Percentiles rank a stretch among this genome's conserved stretches.
Conservation (phyloP, 23 tunicate species). For the Phallusia fumigata region DNA sequence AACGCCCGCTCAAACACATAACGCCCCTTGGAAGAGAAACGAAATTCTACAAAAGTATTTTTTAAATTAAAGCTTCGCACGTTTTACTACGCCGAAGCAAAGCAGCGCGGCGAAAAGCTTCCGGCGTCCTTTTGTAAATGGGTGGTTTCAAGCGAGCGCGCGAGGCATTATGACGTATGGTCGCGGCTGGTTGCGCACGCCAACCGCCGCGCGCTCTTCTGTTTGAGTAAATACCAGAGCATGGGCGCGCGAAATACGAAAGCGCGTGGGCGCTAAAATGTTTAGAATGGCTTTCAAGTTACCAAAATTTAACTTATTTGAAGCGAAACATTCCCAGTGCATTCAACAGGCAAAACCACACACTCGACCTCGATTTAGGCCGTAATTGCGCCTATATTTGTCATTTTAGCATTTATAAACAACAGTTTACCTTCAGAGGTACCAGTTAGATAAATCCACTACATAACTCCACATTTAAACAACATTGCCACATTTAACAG, state of each 20-base stretch:
- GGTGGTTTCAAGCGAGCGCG: background rate
- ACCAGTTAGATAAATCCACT: too few species aligned
- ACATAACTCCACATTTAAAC: too few species aligned
- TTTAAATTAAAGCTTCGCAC: background rate
- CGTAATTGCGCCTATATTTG: too few species aligned
- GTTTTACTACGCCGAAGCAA: background rate
- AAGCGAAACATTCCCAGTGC: too few species aligned
- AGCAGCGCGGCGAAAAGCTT: background rate
- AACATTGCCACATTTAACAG: too few species aligned
- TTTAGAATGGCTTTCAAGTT: background rate
- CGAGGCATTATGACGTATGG: background rate
- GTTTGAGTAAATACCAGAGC: slow-evolving; percentile 4
- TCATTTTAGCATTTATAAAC: too few species aligned
- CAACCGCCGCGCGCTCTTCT: slow-evolving; percentile 9
- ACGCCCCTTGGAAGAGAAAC: background rate
- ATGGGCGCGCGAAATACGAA: slow-evolving; percentile 27
- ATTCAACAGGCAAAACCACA: too few species aligned
- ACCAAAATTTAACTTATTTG: too few species aligned
- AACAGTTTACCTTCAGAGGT: too few species aligned
- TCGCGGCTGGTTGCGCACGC: slow-evolving; percentile 28
- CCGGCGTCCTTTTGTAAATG: background rate
- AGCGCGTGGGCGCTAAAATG: slow-evolving; percentile 6
- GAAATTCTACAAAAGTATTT: background rate
- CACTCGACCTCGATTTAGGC: too few species aligned
- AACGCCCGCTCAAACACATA: background rate